Percentiles rank a stretch among this genome's conserved stretches.
These are phyloP conservation scores for Pagetopsis macropterus DNA, from an alignment of 2,797 vertebrate species.

Conservation along the genomic window DNA sequence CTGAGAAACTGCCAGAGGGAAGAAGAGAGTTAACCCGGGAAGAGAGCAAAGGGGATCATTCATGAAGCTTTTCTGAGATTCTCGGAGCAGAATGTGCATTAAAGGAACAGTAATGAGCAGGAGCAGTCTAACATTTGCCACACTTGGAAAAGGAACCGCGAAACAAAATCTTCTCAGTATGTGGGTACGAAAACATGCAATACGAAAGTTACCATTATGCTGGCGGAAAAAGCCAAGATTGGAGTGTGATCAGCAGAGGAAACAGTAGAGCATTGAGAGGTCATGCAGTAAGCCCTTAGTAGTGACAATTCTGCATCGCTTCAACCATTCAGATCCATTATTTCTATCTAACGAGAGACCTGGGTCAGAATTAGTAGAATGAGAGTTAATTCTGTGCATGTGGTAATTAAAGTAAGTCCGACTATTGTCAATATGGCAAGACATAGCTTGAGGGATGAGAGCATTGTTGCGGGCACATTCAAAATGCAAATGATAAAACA, in stretches of 20 bases:
- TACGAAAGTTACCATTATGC: background rate
- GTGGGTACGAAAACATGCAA: conserved; percentile 16
- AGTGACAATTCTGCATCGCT: background rate
- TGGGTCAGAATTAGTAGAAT: conserved; percentile 6
- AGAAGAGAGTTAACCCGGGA: background rate
- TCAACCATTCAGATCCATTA: background rate
- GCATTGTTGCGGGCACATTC: background rate
- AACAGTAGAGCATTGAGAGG: conserved; percentile 3
- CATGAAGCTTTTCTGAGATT: conserved; percentile 13
- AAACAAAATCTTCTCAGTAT: conserved; percentile 12
- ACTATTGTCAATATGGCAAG: background rate
- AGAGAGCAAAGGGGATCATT: conserved; percentile 29
- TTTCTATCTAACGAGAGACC: background rate
- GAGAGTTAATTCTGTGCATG: conserved; percentile 13
- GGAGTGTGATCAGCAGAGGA: conserved; percentile 13
- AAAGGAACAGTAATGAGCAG: background rate
- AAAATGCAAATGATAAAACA: conserved; percentile 9
- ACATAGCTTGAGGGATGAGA: background rate
- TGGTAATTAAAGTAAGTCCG: conserved; percentile 8
- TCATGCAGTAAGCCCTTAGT: conserved; percentile 5
- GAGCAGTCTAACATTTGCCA: conserved; percentile 1
- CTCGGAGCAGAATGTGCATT: conserved; percentile 1
- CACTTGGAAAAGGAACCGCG: background rate
- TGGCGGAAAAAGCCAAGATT: conserved; percentile 14
- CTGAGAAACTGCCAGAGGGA: conserved; percentile 28